phyloP scores from a whole-genome alignment of 2,797 vertebrate genomes.

The Distichodus sexfasciatus region DNA sequence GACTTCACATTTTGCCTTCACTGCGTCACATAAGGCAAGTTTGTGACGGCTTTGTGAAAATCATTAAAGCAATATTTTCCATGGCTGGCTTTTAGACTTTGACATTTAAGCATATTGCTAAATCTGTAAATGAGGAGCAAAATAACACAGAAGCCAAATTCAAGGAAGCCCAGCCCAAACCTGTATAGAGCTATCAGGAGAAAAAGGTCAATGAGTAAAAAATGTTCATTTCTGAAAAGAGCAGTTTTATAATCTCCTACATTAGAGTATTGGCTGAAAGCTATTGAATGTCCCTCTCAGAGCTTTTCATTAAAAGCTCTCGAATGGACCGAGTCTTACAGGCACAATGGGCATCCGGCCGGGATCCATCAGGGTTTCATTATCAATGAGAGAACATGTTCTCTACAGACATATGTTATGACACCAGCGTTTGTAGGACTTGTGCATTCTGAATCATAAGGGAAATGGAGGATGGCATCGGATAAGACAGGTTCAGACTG shows the following conservation, averaged over 20 bases:
- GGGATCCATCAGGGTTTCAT: constrained; percentile 1
- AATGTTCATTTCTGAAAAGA: background rate
- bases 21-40: too few species aligned
- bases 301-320: background rate
- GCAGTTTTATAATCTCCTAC: background rate
- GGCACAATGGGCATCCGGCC: background rate
- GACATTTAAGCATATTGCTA: too few species aligned
- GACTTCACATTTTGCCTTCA: too few species aligned
- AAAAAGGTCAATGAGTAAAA: background rate
- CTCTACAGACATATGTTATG: background rate
- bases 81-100: too few species aligned
- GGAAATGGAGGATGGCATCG: background rate
- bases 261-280: background rate
- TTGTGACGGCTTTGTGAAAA: too few species aligned
- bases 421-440: background rate
- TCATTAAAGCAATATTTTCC: too few species aligned
- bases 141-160: too few species aligned
- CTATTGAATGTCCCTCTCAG: background rate
- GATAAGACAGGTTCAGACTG: background rate
- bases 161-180: too few species aligned
- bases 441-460: background rate
- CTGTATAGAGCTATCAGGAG: background rate
- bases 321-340: background rate
- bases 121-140: too few species aligned
- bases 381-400: background rate